A percentile compares a stretch with the other conserved stretches of the same genome.
phyloP scores from a whole-genome alignment of 2,797 vertebrate species.

The Odontamblyopus rebecca region DNA sequence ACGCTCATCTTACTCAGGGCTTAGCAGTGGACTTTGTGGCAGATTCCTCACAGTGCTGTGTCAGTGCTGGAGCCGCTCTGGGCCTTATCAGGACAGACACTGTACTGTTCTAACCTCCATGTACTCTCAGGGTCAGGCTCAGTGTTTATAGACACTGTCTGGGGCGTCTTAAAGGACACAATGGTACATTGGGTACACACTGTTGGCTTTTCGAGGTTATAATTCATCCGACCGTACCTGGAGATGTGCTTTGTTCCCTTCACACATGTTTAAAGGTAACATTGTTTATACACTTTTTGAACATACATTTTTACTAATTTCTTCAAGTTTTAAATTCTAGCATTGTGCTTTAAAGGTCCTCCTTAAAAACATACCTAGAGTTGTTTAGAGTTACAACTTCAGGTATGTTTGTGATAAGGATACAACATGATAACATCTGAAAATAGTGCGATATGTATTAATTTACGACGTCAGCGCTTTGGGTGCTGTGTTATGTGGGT shows the following conservation, averaged over 20 bases:
- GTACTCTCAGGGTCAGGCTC: neutral
- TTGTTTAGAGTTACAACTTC: too few relatives aligned
- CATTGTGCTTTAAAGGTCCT: too few relatives aligned
- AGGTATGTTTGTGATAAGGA: too few relatives aligned
- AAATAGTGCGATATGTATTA: too few relatives aligned
- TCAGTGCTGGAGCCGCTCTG: conserved; percentile 38
- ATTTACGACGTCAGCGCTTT: too few relatives aligned
- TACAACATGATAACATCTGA: too few relatives aligned
- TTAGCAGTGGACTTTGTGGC: conserved; percentile 52
- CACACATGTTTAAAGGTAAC: neutral
- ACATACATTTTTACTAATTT: too few relatives aligned
- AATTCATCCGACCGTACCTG: neutral
- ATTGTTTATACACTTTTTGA: too few relatives aligned
- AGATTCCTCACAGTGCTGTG: conserved; percentile 46
- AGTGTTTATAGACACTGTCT: conserved; percentile 3
- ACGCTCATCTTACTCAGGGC: conserved; percentile 52
- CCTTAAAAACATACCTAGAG: too few relatives aligned
- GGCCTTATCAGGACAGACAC: conserved; percentile 43
- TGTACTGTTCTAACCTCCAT: conserved; percentile 12
- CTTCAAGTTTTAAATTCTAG: too few relatives aligned
- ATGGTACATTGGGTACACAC: neutral
- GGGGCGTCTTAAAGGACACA: neutral
- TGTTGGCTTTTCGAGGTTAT: neutral
- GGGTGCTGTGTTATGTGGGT: neutral
- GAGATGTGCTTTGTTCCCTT: neutral